phyloP scores from a whole-genome alignment of 2,888 invertebrate species.

The Apamea anceps region DNA sequence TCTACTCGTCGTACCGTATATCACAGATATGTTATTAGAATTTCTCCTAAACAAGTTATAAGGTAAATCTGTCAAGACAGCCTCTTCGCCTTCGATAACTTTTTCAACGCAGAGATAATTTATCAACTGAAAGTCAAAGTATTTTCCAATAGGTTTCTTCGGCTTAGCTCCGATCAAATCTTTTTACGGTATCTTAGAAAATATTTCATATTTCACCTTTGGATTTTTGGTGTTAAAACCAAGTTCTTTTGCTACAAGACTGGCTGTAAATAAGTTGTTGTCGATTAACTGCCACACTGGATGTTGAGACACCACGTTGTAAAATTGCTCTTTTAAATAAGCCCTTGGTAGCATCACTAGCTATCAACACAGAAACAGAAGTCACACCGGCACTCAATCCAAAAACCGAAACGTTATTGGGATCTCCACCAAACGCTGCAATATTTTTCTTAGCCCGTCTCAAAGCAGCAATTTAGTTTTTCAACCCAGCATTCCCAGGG shows the following conservation, averaged over 20 bases:
- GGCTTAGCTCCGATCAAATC: constrained; percentile 63
- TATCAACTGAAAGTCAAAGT: constrained; percentile 75
- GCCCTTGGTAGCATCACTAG: constrained; percentile 74
- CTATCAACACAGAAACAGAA: constrained; percentile 74
- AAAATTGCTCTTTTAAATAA: constrained; percentile 48
- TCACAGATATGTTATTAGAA: constrained; percentile 65
- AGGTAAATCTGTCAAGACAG: constrained; percentile 77
- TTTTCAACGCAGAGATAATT: constrained; percentile 80
- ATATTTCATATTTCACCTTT: constrained; percentile 66
- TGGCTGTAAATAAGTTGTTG: constrained; percentile 30
- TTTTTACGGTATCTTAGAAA: constrained; percentile 70
- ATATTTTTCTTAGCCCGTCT: constrained; percentile 83
- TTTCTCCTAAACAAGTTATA: constrained; percentile 73
- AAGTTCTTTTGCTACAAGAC: constrained; percentile 25
- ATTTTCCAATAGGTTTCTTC: constrained; percentile 27
- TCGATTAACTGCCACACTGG: constrained; percentile 30
- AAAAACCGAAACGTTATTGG: constrained; percentile 80
- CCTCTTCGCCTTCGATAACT: constrained; percentile 72
- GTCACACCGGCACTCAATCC: constrained; percentile 82
- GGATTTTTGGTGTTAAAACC: constrained; percentile 11
- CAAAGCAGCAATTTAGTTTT: constrained; percentile 82
- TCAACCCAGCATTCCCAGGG: constrained; percentile 82
- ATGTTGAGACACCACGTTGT: constrained; percentile 24
- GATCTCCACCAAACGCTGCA: constrained; percentile 81
- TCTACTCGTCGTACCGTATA: constrained; percentile 74